Base-by-base conservation (phyloP, 2,797 vertebrate species). In the Botia kubotai region DNA sequence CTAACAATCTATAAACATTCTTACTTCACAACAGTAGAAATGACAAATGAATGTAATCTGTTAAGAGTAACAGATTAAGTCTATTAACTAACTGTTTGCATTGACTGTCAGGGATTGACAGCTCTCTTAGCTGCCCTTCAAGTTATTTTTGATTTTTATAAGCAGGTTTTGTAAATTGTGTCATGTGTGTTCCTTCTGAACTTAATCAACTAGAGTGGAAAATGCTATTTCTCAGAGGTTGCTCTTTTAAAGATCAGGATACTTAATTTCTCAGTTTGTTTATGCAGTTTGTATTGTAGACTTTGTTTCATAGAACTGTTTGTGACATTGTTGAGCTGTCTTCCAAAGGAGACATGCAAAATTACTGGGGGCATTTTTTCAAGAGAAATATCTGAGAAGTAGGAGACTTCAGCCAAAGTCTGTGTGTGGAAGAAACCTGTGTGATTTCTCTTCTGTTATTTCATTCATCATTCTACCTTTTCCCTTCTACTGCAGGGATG, bases 401-500 rank as follows among this genome's bases (percentile, higher is more conserved):
- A 16, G 14, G 50, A 52, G 55, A 58, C 17, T 58, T 21, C 19
- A 21, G 55, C 55, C 4, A 66, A 29, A 39, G 29, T 75, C 1
- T 55, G 58, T 29, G 23, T 74, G 14, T 48, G 62, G 21, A 1
- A 62, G 46, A 62, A 62, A 74, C 58, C 36, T 48, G 43, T 48
- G 57, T 48, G 58, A 62, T 74, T 65, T 33, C 48, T 58, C 33
- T 17, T 19, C 58, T 57, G 77, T 80, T 66, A 60, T 83, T 73
- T 81, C 77, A 86, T 87, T 87, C 78, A 89, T 89, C 80, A 85
- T 21, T 62, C 19, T 58, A 86, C 82, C 86, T 85, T 84, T 48
- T 76, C 10, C 52, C 83, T 72, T 55, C 83, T 67, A 75, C 63
- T 75, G 75, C 81, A 50, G 76, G 77, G 75, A 86, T 46, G 50